A percentile compares a stretch with the other conserved stretches of the same genome.
Evolutionary conservation across 35 echinoderm and acorn worm genomes (phyloP).

Genomic region (Ophioderma brevispina): DNA sequence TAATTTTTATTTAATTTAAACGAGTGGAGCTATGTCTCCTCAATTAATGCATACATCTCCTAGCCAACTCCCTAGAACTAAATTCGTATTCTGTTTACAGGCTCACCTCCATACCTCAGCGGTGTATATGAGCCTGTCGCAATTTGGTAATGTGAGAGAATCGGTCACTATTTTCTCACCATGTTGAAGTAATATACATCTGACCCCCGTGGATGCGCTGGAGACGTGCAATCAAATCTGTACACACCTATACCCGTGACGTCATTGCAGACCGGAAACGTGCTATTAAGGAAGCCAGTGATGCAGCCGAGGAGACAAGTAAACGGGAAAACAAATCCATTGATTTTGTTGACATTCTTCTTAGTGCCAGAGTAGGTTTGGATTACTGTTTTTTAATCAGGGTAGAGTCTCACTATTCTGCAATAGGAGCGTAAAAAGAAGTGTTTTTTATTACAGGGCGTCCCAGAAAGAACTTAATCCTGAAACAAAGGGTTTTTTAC

Average conservation of each 20-base stretch:
- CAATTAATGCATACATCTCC: too few relatives aligned
- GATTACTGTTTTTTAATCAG: too few relatives aligned
- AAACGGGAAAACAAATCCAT: constrained; percentile 2
- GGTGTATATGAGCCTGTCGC: constrained; percentile 17
- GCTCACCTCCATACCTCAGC: constrained; percentile 25
- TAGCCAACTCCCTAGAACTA: too few relatives aligned
- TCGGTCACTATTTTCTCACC: constrained; percentile 4
- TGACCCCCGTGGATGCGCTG: constrained; percentile 1
- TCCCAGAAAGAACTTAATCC: too few relatives aligned
- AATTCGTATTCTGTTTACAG: too few relatives aligned
- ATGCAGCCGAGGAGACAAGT: too few relatives aligned
- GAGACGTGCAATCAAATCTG: constrained; percentile 1
- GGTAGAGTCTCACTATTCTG: too few relatives aligned
- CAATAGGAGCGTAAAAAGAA: too few relatives aligned
- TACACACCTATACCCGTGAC: constrained; percentile 13
- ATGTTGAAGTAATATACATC: constrained; percentile 33
- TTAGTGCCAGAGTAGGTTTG: constrained; percentile 32
- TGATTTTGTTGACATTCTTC: constrained; percentile 50
- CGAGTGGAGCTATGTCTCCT: too few relatives aligned
- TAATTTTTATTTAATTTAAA: too few relatives aligned
- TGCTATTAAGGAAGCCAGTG: background rate
- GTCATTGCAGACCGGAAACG: constrained; percentile 27
- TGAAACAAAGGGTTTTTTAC: too few relatives aligned
- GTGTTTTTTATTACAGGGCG: too few relatives aligned
- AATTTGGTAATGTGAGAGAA: background rate